Evolutionary conservation across 2,888 invertebrate genomes (phyloP).

Genomic region (Pherbina coryleti): DNA sequence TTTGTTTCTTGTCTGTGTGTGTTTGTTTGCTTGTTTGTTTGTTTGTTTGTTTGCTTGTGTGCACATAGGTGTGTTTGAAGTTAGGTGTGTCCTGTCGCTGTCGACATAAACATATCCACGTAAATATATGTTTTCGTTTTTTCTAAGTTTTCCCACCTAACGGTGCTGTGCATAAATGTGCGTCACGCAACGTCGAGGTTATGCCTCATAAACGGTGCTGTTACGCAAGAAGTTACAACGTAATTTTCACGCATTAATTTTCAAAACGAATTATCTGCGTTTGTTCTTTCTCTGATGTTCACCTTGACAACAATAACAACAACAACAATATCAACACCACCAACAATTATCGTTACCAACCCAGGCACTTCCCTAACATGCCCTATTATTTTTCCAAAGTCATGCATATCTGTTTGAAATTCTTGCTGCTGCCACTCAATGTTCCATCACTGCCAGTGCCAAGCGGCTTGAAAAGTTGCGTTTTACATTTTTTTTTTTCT

Average conservation of each 20-base stretch:
- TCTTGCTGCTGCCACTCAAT: too few species aligned
- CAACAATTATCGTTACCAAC: background rate
- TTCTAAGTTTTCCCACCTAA: background rate
- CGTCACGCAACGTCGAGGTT: background rate
- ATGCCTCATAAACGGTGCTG: conserved; percentile 13
- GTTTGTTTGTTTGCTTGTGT: background rate
- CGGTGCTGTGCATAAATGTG: background rate
- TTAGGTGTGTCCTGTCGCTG: too few species aligned
- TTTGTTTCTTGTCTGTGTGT: background rate
- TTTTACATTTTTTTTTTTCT: background rate
- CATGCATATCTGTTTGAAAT: background rate
- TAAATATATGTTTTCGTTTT: background rate
- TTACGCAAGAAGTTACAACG: background rate
- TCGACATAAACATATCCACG: background rate
- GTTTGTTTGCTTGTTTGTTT: background rate
- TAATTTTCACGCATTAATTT: conserved; percentile 17
- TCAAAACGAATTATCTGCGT: background rate
- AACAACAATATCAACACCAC: background rate
- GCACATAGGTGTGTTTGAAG: background rate
- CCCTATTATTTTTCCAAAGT: conserved; percentile 2
- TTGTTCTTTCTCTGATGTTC: background rate
- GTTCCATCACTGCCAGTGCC: background rate
- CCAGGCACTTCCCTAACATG: background rate
- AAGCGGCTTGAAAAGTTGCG: background rate
- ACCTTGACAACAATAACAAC: background rate